Base-by-base conservation (phyloP, 2,113 vertebrate species). In the Trematomus loennbergii region DNA sequence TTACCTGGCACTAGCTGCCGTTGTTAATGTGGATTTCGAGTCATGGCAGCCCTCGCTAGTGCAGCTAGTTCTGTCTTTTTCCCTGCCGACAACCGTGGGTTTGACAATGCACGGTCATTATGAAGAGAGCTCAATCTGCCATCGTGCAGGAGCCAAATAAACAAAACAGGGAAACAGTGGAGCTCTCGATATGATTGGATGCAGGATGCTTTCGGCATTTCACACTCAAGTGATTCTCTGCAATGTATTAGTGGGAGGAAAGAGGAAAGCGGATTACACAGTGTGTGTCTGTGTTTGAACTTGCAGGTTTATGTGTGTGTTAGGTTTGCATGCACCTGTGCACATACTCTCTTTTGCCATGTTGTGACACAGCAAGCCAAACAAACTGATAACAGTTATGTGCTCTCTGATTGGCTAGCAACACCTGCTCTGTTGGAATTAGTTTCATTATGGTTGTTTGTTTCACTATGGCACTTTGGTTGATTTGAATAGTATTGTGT, bases 201-300 rank as follows among this genome's bases (percentile, higher is more conserved):
- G 72, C 74, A 75, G 81, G 45, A 86, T 86, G 76, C 87, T 87
- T 85, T 65, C 76, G 81, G 66, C 78, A 81, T 90, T 92, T 93
- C 89, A 91, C 90, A 89, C 79, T 80, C 82, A 71, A 85, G 74
- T 89, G 89, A 87, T 86, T 90, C 84, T 83, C 78, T 69, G 84
- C 46, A 57, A 76, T 79, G 20, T 76, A 78, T 18, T 43, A 11
- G 75, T 79, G 45, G 76, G 74, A 49, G 71, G 85, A 85, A 78
- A 79, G 50, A 55, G 81, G 52, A 86, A 92, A 89, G 85, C 85
- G 7, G 87, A 90, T 91, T 88, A 88, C 82, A 78, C 60, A 57
- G 75, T 43, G 67, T 78, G 76, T 54, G 60, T 4, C 4, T 58
- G 76, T 81, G 40, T 54, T 64, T 53, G 50, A 58, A 22, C n/a